Evolutionary conservation across 2,113 vertebrate genomes (phyloP).

Genomic region (Peromyscus leucopus): DNA sequence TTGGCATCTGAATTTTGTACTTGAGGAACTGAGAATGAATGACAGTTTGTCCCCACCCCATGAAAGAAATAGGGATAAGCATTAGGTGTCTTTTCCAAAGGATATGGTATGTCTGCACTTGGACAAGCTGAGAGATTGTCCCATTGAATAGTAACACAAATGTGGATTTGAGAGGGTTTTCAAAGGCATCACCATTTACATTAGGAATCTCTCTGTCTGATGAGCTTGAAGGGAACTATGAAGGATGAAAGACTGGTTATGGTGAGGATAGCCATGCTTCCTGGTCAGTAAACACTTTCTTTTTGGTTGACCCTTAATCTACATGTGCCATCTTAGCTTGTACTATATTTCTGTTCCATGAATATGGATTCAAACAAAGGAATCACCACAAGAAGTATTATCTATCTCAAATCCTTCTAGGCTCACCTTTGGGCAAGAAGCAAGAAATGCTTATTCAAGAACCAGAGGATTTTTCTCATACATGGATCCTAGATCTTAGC

Average conservation of each 20-base stretch:
- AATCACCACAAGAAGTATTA: neutral
- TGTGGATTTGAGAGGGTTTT: neutral
- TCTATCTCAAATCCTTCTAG: neutral
- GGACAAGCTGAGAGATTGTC: neutral
- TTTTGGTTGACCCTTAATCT: neutral
- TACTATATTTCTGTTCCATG: neutral
- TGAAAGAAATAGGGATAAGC: neutral
- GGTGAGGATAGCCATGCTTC: neutral
- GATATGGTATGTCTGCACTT: neutral
- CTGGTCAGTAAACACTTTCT: neutral
- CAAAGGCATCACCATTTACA: neutral
- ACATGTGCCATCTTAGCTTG: neutral
- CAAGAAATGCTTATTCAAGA: conserved; percentile 1
- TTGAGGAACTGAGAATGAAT: neutral
- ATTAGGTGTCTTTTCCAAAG: neutral
- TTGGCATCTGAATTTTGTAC: neutral
- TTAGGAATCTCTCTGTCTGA: neutral
- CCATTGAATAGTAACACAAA: neutral
- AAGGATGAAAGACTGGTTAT: neutral
- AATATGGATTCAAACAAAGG: neutral
- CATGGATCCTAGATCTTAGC: neutral
- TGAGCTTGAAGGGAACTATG: neutral
- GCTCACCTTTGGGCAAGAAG: neutral
- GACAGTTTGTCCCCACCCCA: neutral
- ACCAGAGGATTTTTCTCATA: neutral